Base-by-base conservation (phyloP, 1,140 invertebrate species). In the Platyura marginata region DNA sequence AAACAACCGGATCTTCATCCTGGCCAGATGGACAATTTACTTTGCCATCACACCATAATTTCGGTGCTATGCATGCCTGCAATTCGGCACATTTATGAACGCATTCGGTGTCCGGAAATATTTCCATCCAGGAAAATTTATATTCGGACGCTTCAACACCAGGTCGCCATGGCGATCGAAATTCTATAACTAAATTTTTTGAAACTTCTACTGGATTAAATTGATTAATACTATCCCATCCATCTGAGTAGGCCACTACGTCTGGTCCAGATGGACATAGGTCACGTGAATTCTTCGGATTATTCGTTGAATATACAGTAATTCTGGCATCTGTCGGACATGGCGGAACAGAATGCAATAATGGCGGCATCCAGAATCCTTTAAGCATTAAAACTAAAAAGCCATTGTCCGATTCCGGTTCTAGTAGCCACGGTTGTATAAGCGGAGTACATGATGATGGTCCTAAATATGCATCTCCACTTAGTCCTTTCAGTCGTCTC, bases 251-350 rank as follows among this genome's bases (percentile, higher is more conserved):
- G 45, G 55, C 54, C 10, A 53, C 51, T 38, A 57, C 53, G 44
- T 62, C 66, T 6, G 53, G 51, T 44, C 36, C 54, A 43, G n/a
- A 60, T 0, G 79, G 80, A 52, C 80, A 83, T 40, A 83, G 72
- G 42, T 81, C 71, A 42, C 66, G 70, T 6, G 68, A 67, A 4
- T 70, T 63, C 6, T 65, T 67, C 20, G 65, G 48, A 52, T 40
- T 47, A 71, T 44, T 74, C 71, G 71, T 78, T 21, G 76, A 71
- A 51, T 84, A 83, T 22, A 86, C 70, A 32, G 81, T 65, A 32
- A 85, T 74, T 20, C 81, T 62, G 50, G 83, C 84, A n/a, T 68
- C 61, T 0, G 77, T 83, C 1, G 68, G 57, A 51, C 81, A 86
- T 16, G 71, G 69, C 43, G 57, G 65, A 39, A 53, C 67, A 36